Evolutionary conservation across 2,888 invertebrate genomes (phyloP).

Genomic region (Lepas anatifera): DNA sequence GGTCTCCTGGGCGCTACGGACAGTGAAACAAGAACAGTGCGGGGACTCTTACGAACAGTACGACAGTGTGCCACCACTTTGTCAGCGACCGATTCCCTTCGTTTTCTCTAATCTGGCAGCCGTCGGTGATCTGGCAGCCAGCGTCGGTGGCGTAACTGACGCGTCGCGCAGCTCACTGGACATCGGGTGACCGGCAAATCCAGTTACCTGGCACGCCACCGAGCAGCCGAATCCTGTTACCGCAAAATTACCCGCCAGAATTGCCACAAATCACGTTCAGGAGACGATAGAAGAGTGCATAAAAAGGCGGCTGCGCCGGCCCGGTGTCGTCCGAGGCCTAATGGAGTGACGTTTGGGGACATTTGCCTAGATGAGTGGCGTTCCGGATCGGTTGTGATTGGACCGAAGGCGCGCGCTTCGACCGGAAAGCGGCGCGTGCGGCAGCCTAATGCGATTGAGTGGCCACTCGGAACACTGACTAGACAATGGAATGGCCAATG

Average conservation of each 20-base stretch:
- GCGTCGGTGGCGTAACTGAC: not conserved
- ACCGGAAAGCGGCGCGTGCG: not conserved
- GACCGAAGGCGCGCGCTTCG: not conserved
- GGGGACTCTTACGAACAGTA: no score
- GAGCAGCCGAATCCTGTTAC: not conserved
- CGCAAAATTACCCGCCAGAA: constrained; percentile 3
- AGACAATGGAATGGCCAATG: not conserved
- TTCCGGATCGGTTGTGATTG: not conserved
- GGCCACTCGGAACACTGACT: not conserved
- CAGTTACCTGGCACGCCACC: not conserved
- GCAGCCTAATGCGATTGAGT: not conserved
- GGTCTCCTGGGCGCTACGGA: no score
- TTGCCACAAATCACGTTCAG: constrained; percentile 6
- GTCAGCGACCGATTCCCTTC: not conserved
- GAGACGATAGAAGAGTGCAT: constrained; percentile 4
- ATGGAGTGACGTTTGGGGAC: constrained; percentile 7
- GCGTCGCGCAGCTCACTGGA: not conserved
- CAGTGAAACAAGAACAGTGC: no score
- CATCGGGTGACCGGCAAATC: not conserved
- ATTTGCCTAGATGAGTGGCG: constrained; percentile 10
- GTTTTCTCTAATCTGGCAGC: not conserved
- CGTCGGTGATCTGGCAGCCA: not conserved
- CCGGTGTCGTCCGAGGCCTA: constrained; percentile 4
- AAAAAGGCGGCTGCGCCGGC: not conserved
- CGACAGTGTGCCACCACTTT: not conserved